Percentiles rank a stretch among this genome's conserved stretches.
phyloP scores from a whole-genome alignment of 2,797 vertebrate genomes.

The Anniella stebbinsi region DNA sequence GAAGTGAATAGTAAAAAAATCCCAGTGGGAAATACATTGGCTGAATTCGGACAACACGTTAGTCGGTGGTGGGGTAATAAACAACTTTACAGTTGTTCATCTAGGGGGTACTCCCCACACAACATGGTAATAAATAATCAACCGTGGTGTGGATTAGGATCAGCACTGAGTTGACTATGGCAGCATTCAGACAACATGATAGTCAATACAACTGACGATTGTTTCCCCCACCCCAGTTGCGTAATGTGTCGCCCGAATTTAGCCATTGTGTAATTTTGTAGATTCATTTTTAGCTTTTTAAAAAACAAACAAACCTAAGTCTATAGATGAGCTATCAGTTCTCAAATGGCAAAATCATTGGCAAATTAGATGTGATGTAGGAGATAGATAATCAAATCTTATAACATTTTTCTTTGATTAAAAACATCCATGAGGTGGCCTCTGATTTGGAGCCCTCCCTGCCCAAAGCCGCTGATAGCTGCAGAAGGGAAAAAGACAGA shows the following conservation, averaged over 20 bases:
- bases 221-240: no score
- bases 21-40: neutral
- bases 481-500: neutral
- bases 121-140: no score
- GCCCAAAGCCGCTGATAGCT: neutral
- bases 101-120: no score
- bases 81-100: no score
- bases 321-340: neutral
- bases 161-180: no score
- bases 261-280: neutral
- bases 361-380: neutral
- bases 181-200: no score
- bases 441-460: neutral
- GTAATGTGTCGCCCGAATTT: no score
- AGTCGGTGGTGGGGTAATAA: no score
- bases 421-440: neutral
- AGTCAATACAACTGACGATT: no score
- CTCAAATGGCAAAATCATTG: neutral
- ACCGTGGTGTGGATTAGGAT: no score
- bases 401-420: neutral
- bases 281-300: neutral
- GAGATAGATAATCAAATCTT: neutral
- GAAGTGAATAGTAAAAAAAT: neutral
- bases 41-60: no score
- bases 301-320: neutral